Evolutionary conservation across 2,113 vertebrate species (phyloP), one percentile per base, ranked within the genome.

Genomic region (Suricata suricatta): DNA sequence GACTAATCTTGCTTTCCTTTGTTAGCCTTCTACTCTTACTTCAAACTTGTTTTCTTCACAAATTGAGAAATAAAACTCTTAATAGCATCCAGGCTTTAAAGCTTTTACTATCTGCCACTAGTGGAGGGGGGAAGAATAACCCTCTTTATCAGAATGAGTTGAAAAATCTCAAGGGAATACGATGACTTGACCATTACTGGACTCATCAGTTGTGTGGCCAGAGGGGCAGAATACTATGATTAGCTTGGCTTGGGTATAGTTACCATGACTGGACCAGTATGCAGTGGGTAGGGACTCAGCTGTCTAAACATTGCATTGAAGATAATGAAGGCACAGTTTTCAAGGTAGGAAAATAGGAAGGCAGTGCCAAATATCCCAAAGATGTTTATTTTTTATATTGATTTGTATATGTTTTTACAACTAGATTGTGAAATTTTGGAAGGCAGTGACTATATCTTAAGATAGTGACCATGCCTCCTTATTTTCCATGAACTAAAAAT

Each of bases 401-500:
- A 63, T 33, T 87, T 87, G 9, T 11, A 80, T 77, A 2, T 68
- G 4, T 64, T 84, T 93, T 80, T 50, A 87, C 19, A 95, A 79
- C 31, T 47, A 52, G 35, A n/a, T 64, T 66, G 5, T 90, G 57
- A 96, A 95, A 77, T 87, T 11, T 23, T 66, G n/a, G 19, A 84
- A 92, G 29, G 0, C 27, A 93, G 16, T 81, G 13, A 35, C 15
- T 95, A 2, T 60, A 66, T 68, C 15, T 52, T 89, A 85, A 84
- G n/a, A 95, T 3, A 54, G 5, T 54, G 31, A 54, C 35, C 4
- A 15, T 74, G 7, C 57, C 93, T 79, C 72, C 89, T 97, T 94
- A 85, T 82, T 96, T 95, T 90, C 69, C 47, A 88, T 13, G 19
- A 15, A 77, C 33, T 50, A 3, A 77, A 96, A 66, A n/a, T 91